Percentiles rank a stretch among this genome's conserved stretches.
Conservation (phyloP, 2,113 vertebrate genomes). For the Sigmodon hispidus region DNA sequence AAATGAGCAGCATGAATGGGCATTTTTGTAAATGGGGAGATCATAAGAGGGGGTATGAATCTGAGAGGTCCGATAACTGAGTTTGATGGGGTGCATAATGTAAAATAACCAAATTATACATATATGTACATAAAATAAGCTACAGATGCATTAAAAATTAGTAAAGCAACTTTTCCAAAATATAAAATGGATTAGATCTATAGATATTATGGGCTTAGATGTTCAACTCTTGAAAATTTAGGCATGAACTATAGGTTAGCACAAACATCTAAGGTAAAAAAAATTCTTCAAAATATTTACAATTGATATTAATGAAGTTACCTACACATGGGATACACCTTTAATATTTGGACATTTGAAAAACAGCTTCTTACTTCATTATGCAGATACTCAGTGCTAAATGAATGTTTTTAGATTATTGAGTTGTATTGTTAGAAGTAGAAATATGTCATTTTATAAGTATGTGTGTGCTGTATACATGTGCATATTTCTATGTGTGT, state of each 20-base stretch:
- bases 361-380: slow-evolving; percentile 42
- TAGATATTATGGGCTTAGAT: neutral
- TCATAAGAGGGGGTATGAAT: too few species aligned
- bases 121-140: neutral
- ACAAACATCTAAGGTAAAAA: slow-evolving; percentile 34
- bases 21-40: too few species aligned
- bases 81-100: too few species aligned
- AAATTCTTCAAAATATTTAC: neutral
- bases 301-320: neutral
- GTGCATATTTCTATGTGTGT: neutral
- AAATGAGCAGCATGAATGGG: too few species aligned
- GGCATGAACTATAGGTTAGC: neutral
- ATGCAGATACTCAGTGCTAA: slow-evolving; percentile 75
- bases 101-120: too few species aligned
- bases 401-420: slow-evolving; percentile 68
- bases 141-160: neutral
- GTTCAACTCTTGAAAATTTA: slow-evolving; percentile 2
- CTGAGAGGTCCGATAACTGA: too few species aligned
- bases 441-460: slow-evolving; percentile 54
- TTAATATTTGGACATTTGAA: slow-evolving; percentile 45
- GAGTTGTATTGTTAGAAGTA: slow-evolving; percentile 74
- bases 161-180: slow-evolving; percentile 8
- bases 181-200: neutral
- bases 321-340: neutral
- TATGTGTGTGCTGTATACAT: neutral